phyloP scores from a whole-genome alignment of 1,140 invertebrate genomes.

The Plutomurus gul region DNA sequence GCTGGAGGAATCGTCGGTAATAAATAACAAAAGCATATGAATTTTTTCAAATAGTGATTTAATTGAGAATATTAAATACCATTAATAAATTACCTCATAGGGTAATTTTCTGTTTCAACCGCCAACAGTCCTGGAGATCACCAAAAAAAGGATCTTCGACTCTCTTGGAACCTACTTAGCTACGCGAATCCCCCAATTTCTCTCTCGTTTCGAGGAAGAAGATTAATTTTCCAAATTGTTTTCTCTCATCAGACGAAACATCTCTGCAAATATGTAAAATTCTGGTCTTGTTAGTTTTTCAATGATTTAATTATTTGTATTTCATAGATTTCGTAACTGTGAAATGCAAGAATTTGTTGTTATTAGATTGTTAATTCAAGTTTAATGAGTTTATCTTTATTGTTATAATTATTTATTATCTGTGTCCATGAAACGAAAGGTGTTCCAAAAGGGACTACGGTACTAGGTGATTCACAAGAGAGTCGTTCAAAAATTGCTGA shows the following conservation, averaged over 20 bases:
- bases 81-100: background rate
- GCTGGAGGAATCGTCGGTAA: slow-evolving; percentile 29
- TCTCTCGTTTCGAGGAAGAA: background rate
- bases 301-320: too few species aligned
- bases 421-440: too few species aligned
- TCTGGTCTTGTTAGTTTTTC: background rate
- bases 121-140: background rate
- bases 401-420: too few species aligned
- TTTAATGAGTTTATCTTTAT: too few species aligned
- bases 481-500: too few species aligned
- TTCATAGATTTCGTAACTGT: too few species aligned
- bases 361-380: too few species aligned
- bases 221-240: slow-evolving; percentile 16
- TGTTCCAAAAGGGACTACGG: too few species aligned
- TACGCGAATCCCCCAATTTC: background rate
- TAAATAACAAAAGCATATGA: slow-evolving; percentile 1
- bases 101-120: slow-evolving; percentile 11
- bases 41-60: background rate
- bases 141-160: slow-evolving; percentile 31
- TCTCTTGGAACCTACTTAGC: slow-evolving; percentile 33
- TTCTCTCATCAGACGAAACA: too few species aligned
- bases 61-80: background rate
- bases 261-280: too few species aligned
- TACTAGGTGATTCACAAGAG: too few species aligned
- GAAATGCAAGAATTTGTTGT: too few species aligned